Evolutionary conservation across 1,140 invertebrate genomes (phyloP), one percentile per base, ranked within the genome.

Genomic region (Drosophila novamexicana): DNA sequence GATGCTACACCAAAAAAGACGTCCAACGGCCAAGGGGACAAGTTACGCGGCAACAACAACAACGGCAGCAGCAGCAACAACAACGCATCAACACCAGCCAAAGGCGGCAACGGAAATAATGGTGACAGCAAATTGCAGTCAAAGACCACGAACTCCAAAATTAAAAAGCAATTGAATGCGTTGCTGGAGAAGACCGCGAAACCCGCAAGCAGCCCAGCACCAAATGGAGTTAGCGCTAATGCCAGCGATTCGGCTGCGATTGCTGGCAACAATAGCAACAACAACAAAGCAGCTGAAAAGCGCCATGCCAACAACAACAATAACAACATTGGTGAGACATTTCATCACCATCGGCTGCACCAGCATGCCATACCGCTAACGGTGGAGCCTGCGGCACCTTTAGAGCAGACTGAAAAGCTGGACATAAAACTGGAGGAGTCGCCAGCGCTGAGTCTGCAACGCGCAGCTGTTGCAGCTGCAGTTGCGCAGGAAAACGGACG

Each of bases 101-200:
- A 73, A 50, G 45, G 36, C 47, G 64, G 45, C 49, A 62, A 22
- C 53, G 63, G 45, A 39, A 65, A 47, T 29, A 71, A 58, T 16
- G 50, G 39, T 47, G 62, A 84, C 8, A 52, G 49, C 67, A 91
- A 91, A 77, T 39, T 78, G 34, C 69, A 77, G 18, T 63, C 80
- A 16, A 91, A 91, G 57, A 86, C 90, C 54, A 49, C 75, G 39
- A 79, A 61, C 14, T 76, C 85, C 63, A 92, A 92, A 73, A 85
- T 90, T 32, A 92, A 92, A 76, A 92, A 92, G 59, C 90, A 91
- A 75, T 71, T 91, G 42, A 91, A 91, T 74, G 79, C 90, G 8
- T 40, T 91, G 59, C 76, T 91, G 32, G 90, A 91, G 44, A 91
- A 91, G 75, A 73, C 74, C 29, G 49, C 79, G 44, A 91, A 91